Evolutionary conservation across 2,113 vertebrate genomes (phyloP), one percentile per base, ranked within the genome.

Genomic region (Aviceda subcristata): DNA sequence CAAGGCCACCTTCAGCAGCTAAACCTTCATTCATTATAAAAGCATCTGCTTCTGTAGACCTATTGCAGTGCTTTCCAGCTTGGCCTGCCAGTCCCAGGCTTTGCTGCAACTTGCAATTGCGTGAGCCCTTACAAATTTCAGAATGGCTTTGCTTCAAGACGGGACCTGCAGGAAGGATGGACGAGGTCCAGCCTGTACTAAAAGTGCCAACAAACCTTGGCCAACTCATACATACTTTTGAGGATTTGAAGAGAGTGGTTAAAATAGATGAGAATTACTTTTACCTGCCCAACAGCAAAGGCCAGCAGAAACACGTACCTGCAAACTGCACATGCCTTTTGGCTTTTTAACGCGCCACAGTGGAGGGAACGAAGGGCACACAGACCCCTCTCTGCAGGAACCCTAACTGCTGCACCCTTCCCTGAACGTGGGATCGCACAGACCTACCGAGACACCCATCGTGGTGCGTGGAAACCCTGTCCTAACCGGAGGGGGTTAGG

Each of bases 251-350:
- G 41, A 1, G 12, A 57, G 79, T 20, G 55, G 29, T 72, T 81
- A 24, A 67, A 84, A 10, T 1, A 84, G 79, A 38, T 30, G 91
- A 56, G 74, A 73, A 38, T n/a, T 11, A 16, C 30, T 88, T 86
- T 92, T 73, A 45, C 80, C 83, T 95, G 92, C 88, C 83, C 94
- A 83, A 89, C 86, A 86, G 72, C 92, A 50, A 57, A 90, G 86
- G 63, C 91, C 68, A 16, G 92, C 88, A 96, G 95, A 45, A 78
- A 95, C 92, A 94, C 1, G 73, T 60, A 45, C 46, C 2, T 86
- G 92, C 76, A 66, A 60, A 26, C 15, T 60, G 29, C 62, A 62
- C 34, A 10, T 15, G 26, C 24, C 36, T 68, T 41, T 6, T 29
- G 68, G 11, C 9, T 76, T 36, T 30, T 32, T 41, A 48, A 24